Conservation (phyloP, 2,113 vertebrate genomes). For the Elaphurus davidianus region DNA sequence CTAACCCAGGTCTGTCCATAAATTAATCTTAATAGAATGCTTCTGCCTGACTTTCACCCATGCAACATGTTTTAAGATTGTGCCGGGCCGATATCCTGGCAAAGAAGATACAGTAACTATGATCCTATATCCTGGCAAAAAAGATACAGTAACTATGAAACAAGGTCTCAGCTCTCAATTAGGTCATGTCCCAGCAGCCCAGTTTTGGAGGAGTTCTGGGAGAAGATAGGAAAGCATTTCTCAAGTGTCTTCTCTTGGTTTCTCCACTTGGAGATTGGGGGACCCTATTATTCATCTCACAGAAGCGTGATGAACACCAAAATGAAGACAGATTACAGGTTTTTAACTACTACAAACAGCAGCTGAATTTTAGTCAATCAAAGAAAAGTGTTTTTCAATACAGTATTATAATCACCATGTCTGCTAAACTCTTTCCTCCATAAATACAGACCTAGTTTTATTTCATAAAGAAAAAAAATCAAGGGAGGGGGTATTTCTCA, state of each 20-base stretch:
- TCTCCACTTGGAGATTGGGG: background rate
- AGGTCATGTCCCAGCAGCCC: background rate
- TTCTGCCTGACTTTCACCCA: background rate
- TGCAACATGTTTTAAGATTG: background rate
- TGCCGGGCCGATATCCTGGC: background rate
- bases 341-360: constrained; percentile 10
- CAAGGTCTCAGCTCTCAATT: background rate
- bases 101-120: background rate
- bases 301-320: background rate
- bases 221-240: background rate
- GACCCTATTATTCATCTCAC: background rate
- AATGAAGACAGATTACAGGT: background rate
- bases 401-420: constrained; percentile 10
- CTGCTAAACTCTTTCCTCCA: constrained; percentile 47
- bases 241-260: background rate
- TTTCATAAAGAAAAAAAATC: constrained; percentile 32
- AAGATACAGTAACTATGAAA: background rate
- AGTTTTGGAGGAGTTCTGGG: background rate
- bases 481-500: constrained; percentile 42
- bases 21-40: background rate
- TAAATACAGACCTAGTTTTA: constrained; percentile 60
- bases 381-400: constrained; percentile 49
- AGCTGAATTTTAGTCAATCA: constrained; percentile 50
- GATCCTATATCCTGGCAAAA: background rate
- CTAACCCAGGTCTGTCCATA: background rate